Percentiles rank a stretch among this genome's conserved stretches.
These are phyloP conservation scores for Pseudopodoces humilis DNA, from an alignment of 2,113 vertebrate genomes.

Conservation along the genomic window DNA sequence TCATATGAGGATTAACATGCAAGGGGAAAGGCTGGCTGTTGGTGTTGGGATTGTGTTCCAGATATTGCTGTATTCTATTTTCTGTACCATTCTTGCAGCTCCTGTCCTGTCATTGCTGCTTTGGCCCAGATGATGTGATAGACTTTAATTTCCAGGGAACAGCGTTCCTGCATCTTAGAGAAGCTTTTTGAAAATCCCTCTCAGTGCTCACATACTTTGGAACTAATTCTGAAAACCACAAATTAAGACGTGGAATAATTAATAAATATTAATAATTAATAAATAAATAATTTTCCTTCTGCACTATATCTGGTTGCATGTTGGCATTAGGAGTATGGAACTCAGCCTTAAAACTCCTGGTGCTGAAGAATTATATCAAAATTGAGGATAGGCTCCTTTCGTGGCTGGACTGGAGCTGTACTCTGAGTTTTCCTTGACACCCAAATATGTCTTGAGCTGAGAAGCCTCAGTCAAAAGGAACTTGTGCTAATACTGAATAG, in stretches of 20 bases:
- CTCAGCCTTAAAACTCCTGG: not conserved
- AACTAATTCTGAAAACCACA: not conserved
- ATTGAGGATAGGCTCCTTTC: not conserved
- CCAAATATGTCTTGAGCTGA: not conserved
- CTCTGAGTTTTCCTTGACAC: not conserved
- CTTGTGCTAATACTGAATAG: not conserved
- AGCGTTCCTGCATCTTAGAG: not conserved
- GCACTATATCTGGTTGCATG: not conserved
- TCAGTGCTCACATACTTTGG: not conserved
- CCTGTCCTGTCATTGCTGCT: not conserved
- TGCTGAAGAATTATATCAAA: not conserved
- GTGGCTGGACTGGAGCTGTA: fast-evolving
- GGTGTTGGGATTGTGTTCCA: not conserved
- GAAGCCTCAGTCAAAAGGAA: not conserved
- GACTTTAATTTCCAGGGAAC: not conserved
- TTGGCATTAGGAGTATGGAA: not conserved
- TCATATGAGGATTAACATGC: not conserved
- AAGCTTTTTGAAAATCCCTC: not conserved
- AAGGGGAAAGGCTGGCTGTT: not conserved
- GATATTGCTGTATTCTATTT: not conserved
- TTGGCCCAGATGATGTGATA: not conserved
- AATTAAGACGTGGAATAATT: not conserved
- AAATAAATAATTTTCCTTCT: not conserved
- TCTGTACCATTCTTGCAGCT: not conserved
- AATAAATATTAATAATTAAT: too few relatives aligned